Conservation (phyloP, 2,113 vertebrate genomes). For the Heterochromis multidens region DNA sequence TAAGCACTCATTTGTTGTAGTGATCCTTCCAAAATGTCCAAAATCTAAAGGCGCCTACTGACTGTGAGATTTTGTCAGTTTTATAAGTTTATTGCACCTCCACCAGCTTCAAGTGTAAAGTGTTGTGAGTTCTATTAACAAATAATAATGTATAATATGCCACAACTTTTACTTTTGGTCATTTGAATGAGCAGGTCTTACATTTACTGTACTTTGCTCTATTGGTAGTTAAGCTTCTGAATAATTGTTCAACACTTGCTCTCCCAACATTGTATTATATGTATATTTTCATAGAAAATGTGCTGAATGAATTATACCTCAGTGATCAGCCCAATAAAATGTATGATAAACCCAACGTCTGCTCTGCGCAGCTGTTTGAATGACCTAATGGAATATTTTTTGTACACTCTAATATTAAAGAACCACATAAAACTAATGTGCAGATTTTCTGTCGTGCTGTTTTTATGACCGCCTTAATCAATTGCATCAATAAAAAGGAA, state of each 20-base stretch:
- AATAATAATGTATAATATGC: neutral
- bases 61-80: neutral
- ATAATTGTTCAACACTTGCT: neutral
- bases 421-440: conserved; percentile 24
- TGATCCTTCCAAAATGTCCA: neutral
- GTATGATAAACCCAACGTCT: neutral
- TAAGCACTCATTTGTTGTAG: neutral
- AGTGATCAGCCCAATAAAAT: neutral
- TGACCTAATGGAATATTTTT: conserved; percentile 42
- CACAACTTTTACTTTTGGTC: neutral
- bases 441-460: conserved; percentile 16
- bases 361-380: conserved; percentile 21
- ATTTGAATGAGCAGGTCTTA: neutral
- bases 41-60: neutral
- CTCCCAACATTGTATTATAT: neutral
- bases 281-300: neutral
- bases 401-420: conserved; percentile 2
- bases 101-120: neutral
- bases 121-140: neutral
- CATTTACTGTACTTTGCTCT: neutral
- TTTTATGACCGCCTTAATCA: conserved; percentile 28
- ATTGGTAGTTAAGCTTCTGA: neutral
- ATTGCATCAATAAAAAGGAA: conserved; percentile 14
- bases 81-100: neutral
- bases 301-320: neutral